phyloP scores from a whole-genome alignment of 2,888 invertebrate species.

The Drosophila siamana region DNA sequence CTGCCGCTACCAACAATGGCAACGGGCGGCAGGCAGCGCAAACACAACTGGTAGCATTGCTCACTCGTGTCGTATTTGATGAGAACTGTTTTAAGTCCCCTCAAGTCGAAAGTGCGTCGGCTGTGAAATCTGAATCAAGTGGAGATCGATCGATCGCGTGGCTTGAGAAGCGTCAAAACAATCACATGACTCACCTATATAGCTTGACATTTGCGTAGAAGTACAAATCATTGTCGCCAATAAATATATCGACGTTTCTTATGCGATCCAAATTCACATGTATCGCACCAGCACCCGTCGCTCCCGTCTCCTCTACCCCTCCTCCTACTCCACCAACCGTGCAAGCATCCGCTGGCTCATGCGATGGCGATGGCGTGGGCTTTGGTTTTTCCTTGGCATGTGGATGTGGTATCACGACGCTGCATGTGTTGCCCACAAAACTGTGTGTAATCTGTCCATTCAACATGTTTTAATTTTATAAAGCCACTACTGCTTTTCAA shows the following conservation, averaged over 20 bases:
- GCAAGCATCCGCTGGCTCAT: constrained; percentile 34
- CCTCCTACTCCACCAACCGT: constrained; percentile 10
- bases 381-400: constrained; percentile 67
- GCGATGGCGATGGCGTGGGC: constrained; percentile 45
- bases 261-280: constrained; percentile 73
- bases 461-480: constrained; percentile 67
- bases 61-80: constrained; percentile 73
- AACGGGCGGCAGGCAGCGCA: constrained; percentile 76
- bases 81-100: constrained; percentile 77
- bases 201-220: constrained; percentile 80
- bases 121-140: constrained; percentile 71
- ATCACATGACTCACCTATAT: constrained; percentile 68
- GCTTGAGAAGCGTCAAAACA: constrained; percentile 3
- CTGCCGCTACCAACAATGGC: constrained; percentile 33
- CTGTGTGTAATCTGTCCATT: constrained; percentile 75
- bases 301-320: constrained; percentile 31
- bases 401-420: constrained; percentile 67
- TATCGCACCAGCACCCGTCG: constrained; percentile 37
- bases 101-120: constrained; percentile 78
- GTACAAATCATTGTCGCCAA: constrained; percentile 80
- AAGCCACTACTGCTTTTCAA: constrained; percentile 65
- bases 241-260: constrained; percentile 82
- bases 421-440: constrained; percentile 71
- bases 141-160: not conserved
- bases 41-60: constrained; percentile 66